Conservation (phyloP, 2,113 vertebrate genomes). For the Pogona vitticeps region DNA sequence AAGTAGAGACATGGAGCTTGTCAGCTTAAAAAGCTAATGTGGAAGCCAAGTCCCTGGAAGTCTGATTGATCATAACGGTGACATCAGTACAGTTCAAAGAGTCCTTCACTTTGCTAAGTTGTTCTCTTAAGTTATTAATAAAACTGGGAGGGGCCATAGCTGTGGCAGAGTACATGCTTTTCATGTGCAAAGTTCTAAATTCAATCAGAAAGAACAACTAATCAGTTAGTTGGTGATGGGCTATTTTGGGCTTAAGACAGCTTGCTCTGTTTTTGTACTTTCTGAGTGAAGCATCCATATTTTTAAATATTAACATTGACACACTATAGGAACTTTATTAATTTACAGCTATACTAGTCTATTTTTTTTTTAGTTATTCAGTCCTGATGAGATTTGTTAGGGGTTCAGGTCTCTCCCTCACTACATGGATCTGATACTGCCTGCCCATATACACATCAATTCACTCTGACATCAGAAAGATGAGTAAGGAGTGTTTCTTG, state of each 20-base stretch:
- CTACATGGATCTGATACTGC: background rate
- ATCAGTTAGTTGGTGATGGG: too few relatives aligned
- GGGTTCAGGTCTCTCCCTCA: background rate
- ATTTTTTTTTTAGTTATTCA: background rate
- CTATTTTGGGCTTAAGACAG: background rate
- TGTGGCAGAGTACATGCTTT: background rate
- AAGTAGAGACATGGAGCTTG: background rate
- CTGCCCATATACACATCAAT: background rate
- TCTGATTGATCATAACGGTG: background rate
- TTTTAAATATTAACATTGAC: background rate
- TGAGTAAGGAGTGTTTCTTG: background rate
- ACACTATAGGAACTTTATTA: background rate
- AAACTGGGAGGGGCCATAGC: background rate
- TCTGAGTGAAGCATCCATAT: background rate
- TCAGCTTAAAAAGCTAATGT: background rate
- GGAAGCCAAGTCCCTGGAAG: background rate
- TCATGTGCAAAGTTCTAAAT: background rate
- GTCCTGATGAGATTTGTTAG: background rate
- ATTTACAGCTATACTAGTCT: background rate
- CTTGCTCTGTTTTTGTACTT: background rate
- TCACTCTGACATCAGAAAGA: background rate
- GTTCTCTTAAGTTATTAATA: background rate
- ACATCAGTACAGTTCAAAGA: background rate
- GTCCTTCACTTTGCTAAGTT: background rate
- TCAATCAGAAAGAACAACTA: background rate